Conservation (phyloP, 2,888 invertebrate species). For the Melanchra persicariae region DNA sequence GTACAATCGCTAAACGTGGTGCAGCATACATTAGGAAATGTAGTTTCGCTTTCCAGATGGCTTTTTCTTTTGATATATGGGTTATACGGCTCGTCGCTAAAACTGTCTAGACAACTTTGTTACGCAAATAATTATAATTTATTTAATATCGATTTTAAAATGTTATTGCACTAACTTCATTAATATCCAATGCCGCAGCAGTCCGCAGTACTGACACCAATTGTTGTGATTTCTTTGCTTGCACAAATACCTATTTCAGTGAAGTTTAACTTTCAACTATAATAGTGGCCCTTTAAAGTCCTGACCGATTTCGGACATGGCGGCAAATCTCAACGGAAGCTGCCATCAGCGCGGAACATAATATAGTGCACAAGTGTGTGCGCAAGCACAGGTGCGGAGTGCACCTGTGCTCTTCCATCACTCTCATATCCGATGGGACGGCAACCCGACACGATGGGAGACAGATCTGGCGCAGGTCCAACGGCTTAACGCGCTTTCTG, state of each 20-base stretch:
- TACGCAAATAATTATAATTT: neutral
- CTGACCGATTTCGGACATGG: too few species aligned
- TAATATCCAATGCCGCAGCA: neutral
- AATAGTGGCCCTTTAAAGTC: too few species aligned
- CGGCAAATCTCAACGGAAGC: too few species aligned
- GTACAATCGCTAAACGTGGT: slow-evolving; percentile 63
- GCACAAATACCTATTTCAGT: neutral
- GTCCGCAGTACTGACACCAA: neutral
- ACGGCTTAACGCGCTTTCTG: too few species aligned
- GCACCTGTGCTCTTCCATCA: too few species aligned
- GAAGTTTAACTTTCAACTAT: neutral
- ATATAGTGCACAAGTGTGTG: too few species aligned
- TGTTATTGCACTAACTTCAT: neutral
- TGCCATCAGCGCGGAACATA: too few species aligned
- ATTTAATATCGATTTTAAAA: neutral
- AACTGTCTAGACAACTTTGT: slow-evolving; percentile 9
- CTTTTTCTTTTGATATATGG: slow-evolving; percentile 49
- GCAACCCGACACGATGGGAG: too few species aligned
- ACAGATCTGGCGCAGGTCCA: too few species aligned
- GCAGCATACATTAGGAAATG: slow-evolving; percentile 64
- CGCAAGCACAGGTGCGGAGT: too few species aligned
- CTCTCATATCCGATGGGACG: too few species aligned
- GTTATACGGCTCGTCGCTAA: slow-evolving; percentile 15
- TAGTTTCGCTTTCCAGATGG: slow-evolving; percentile 65
- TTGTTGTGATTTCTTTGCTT: neutral